Evolutionary conservation across 2,888 invertebrate species (phyloP).

Genomic region (Cerceris rybyensis): DNA sequence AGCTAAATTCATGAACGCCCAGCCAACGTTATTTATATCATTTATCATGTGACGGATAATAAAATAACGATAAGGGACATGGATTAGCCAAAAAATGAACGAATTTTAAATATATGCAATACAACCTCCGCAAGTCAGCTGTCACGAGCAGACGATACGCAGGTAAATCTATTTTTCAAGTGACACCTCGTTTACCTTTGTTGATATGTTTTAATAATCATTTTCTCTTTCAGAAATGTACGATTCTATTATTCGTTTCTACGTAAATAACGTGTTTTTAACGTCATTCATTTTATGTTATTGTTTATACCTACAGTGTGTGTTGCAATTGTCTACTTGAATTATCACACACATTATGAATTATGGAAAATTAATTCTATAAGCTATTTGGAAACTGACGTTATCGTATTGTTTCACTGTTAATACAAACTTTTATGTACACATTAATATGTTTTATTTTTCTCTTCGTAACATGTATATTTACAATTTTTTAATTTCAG

Average conservation of each 20-base stretch:
- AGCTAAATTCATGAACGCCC: conserved; percentile 17
- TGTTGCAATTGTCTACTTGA: too few relatives aligned
- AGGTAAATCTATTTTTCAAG: conserved; percentile 56
- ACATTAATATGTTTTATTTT: background rate
- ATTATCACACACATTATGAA: too few relatives aligned
- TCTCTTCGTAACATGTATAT: too few relatives aligned
- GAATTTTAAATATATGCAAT: conserved; percentile 39
- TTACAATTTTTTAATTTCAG: conserved; percentile 35
- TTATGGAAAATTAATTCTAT: too few relatives aligned
- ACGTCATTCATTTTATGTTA: too few relatives aligned
- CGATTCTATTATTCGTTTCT: too few relatives aligned
- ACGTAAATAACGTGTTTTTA: too few relatives aligned
- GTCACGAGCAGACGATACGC: conserved; percentile 75
- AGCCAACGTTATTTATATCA: conserved; percentile 8
- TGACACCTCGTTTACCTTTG: conserved; percentile 3
- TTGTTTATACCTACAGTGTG: too few relatives aligned
- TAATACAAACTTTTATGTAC: background rate
- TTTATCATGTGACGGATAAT: conserved; percentile 51
- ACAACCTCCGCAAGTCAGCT: conserved; percentile 70
- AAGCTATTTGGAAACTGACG: too few relatives aligned
- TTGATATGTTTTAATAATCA: background rate
- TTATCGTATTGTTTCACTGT: background rate
- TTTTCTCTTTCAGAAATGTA: background rate
- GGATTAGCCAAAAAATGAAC: conserved; percentile 40
- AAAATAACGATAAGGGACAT: conserved; percentile 34